A percentile compares a stretch with the other conserved stretches of the same genome.
Evolutionary conservation across 1,140 invertebrate genomes (phyloP).

Genomic region (Cyclina sinensis): DNA sequence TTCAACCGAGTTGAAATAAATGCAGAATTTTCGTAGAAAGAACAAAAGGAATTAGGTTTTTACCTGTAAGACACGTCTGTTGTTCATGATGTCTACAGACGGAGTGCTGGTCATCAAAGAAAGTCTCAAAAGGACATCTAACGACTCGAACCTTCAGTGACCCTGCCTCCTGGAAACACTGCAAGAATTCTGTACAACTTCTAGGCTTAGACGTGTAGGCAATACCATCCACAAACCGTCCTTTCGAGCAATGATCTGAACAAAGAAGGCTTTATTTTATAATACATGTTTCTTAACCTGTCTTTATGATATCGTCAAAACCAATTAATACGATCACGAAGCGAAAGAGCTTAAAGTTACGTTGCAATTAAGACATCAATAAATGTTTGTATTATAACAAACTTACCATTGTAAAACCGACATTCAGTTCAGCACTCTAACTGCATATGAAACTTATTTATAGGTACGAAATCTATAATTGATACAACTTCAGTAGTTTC

Average conservation of each 20-base stretch:
- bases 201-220: slow-evolving; percentile 66
- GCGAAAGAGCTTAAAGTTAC: background rate
- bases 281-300: too few relatives aligned
- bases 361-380: background rate
- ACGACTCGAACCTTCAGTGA: slow-evolving; percentile 34
- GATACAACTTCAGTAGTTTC: too few relatives aligned
- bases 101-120: slow-evolving; percentile 68
- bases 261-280: background rate
- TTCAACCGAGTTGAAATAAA: too few relatives aligned
- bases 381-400: background rate
- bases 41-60: too few relatives aligned
- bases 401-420: too few relatives aligned
- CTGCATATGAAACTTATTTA: too few relatives aligned
- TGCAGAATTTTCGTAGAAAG: too few relatives aligned
- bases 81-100: slow-evolving; percentile 60
- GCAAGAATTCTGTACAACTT: slow-evolving; percentile 71
- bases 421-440: too few relatives aligned
- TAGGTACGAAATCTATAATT: too few relatives aligned
- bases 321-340: background rate
- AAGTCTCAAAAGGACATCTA: slow-evolving; percentile 70
- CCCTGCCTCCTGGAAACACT: slow-evolving; percentile 67
- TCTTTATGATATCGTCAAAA: background rate
- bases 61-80: slow-evolving; percentile 67
- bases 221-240: slow-evolving; percentile 69
- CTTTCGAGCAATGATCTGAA: slow-evolving; percentile 66